phyloP scores from a whole-genome alignment of 2,888 invertebrate genomes.

The Scrobipalpa costella region DNA sequence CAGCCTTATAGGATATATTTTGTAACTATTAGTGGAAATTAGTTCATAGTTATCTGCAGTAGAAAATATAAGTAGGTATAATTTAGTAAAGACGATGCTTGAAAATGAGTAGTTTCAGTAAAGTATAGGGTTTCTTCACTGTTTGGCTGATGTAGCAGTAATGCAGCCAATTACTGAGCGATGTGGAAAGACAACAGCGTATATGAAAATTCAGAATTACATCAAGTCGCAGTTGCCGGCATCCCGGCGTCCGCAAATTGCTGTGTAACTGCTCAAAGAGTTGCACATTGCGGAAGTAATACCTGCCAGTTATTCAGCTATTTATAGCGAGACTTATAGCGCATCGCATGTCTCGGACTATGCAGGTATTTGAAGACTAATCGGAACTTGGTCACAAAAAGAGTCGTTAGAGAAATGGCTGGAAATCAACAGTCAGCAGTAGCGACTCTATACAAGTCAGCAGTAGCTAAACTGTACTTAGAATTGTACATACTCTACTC shows the following conservation, averaged over 20 bases:
- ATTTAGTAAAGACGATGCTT: too few relatives aligned
- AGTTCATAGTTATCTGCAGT: too few relatives aligned
- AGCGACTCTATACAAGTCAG: not conserved
- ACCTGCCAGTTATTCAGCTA: conserved; percentile 23
- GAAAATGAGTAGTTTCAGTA: too few relatives aligned
- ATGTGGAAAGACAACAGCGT: not conserved
- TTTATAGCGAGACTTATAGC: conserved; percentile 14
- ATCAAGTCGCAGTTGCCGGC: not conserved
- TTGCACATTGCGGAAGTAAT: conserved; percentile 27
- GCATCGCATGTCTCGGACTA: not conserved
- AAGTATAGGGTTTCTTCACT: too few relatives aligned
- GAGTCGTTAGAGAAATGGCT: not conserved
- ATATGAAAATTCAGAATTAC: not conserved
- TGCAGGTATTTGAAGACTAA: conserved; percentile 8
- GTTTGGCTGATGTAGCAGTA: too few relatives aligned
- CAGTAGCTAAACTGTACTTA: too few relatives aligned
- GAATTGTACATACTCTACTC: too few relatives aligned
- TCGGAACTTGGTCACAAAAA: conserved; percentile 10
- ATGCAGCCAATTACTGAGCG: not conserved
- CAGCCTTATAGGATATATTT: too few relatives aligned
- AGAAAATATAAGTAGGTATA: too few relatives aligned
- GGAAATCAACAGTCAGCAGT: not conserved
- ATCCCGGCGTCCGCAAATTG: conserved; percentile 7
- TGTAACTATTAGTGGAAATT: too few relatives aligned
- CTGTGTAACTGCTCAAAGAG: conserved; percentile 14